phyloP scores from a whole-genome alignment of 2,888 invertebrate species.

The Morpho achilles region DNA sequence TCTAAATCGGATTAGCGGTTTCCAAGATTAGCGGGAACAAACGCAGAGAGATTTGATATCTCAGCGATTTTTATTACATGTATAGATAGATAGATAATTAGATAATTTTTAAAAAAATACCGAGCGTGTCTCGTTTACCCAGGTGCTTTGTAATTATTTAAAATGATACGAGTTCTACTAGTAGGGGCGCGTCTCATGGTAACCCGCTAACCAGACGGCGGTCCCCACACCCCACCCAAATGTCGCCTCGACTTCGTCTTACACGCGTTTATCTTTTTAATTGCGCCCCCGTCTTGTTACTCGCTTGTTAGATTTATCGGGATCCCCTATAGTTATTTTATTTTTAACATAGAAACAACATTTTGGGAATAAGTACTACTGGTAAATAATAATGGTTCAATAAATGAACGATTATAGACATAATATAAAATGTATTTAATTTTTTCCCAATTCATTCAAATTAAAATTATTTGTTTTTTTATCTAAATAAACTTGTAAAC shows the following conservation, averaged over 20 bases:
- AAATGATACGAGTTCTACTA: constrained; percentile 25
- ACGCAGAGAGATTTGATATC: too few relatives aligned
- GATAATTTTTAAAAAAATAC: too few relatives aligned
- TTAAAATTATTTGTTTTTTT: too few relatives aligned
- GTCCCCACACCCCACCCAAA: constrained; percentile 56
- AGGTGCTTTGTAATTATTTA: too few relatives aligned
- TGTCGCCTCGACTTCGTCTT: constrained; percentile 66
- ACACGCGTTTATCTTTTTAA: constrained; percentile 76
- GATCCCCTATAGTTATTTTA: constrained; percentile 26
- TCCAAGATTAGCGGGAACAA: too few relatives aligned
- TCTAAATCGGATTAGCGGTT: too few relatives aligned
- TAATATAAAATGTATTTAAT: too few relatives aligned
- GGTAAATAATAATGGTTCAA: background rate
- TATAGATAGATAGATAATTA: too few relatives aligned
- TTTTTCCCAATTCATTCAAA: too few relatives aligned
- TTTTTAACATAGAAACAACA: constrained; percentile 15
- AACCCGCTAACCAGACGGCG: constrained; percentile 72
- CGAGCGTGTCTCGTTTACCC: too few relatives aligned
- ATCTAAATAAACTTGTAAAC: too few relatives aligned
- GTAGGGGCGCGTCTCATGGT: constrained; percentile 52
- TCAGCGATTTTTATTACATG: too few relatives aligned
- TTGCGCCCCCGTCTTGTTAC: constrained; percentile 60
- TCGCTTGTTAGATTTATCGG: constrained; percentile 55
- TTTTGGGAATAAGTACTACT: background rate
- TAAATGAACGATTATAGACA: background rate